phyloP scores from a whole-genome alignment of 2,797 vertebrate species.

The Graptemys geographica region DNA sequence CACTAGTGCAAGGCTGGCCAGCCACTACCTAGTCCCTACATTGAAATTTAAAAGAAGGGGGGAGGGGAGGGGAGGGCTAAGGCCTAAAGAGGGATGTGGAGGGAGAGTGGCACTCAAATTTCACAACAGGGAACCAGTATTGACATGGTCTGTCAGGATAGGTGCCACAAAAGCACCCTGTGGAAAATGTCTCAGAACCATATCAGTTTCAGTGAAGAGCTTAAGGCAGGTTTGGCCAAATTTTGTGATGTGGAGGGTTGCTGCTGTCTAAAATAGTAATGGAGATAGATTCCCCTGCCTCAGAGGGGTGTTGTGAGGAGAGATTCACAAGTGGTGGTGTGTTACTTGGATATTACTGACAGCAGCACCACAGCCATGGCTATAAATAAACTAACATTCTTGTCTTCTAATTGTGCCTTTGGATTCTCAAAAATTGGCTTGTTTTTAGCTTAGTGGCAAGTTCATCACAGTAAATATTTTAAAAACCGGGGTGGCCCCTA shows the following conservation, averaged over 20 bases:
- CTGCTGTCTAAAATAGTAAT: neutral
- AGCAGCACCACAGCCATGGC: slow-evolving; percentile 42
- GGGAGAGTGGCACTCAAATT: accelerated
- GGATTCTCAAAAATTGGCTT: slow-evolving; percentile 66
- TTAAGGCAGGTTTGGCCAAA: neutral
- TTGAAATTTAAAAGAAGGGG: neutral
- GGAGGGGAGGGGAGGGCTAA: accelerated
- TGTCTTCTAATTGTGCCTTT: slow-evolving; percentile 63
- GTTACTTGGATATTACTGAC: slow-evolving; percentile 13
- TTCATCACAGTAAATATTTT: neutral
- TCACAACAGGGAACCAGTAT: neutral
- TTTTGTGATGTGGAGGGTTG: neutral
- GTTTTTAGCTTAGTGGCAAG: slow-evolving; percentile 61
- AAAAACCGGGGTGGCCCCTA: neutral
- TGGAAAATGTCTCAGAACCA: neutral
- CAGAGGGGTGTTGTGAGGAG: neutral
- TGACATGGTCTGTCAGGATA: neutral
- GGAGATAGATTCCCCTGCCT: neutral
- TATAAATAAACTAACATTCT: slow-evolving; percentile 34
- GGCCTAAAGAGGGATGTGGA: neutral
- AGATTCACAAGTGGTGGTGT: slow-evolving; percentile 1
- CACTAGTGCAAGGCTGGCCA: neutral
- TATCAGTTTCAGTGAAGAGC: neutral
- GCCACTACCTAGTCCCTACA: neutral
- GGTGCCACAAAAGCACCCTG: neutral